Evolutionary conservation across 1,140 invertebrate species (phyloP), one percentile per base, ranked within the genome.

Genomic region (Panagrolaimus sp.): DNA sequence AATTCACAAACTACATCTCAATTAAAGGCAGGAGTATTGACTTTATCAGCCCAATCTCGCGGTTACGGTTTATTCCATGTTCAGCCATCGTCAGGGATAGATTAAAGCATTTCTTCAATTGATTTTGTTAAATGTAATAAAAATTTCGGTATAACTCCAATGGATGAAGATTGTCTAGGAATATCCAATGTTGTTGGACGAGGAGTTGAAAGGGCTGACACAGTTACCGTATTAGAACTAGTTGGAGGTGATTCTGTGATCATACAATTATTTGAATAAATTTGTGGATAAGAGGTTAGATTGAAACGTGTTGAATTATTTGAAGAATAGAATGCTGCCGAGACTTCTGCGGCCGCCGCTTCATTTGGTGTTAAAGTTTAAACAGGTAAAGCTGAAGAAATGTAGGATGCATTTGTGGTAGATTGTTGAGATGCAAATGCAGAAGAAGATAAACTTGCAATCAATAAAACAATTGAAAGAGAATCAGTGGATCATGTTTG

Each of bases 1-100:
- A 71, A 71, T 58, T 72, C 72, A 12, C 71, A 71, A 15, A 71
- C 69, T 24, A 69, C 44, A 21, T 71, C 69, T 12, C 45, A 28
- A 38, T 71, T 72, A 43, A 71, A 71, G 8, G 69, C 66, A 0
- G 69, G 69, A 15, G 69, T 71, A 26, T 15, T 24, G 15, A 71
- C 69, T 72, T 71, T 71, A 43, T 71, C 69, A 8, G 69, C 69
- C 69, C 69, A 71, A 24, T 71, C 69, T 65, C 65, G 74, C 15
- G 70, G 21, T 26, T 73, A 44, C 44, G 69, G 69, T 64, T 71
- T 71, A 43, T 63, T 71, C 69, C 69, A 71, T 9, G 26, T 26
- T 47, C 38, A 28, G 15, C 17, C 21, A 26, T 32, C 21, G 15
- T 68, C 67, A 8, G 17, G 17, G 67, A 32, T 47, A 1, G 69